These are phyloP conservation scores for Aphaenogaster ashmeadi DNA, from an alignment of 1,140 invertebrate genomes.

Conservation along the genomic window DNA sequence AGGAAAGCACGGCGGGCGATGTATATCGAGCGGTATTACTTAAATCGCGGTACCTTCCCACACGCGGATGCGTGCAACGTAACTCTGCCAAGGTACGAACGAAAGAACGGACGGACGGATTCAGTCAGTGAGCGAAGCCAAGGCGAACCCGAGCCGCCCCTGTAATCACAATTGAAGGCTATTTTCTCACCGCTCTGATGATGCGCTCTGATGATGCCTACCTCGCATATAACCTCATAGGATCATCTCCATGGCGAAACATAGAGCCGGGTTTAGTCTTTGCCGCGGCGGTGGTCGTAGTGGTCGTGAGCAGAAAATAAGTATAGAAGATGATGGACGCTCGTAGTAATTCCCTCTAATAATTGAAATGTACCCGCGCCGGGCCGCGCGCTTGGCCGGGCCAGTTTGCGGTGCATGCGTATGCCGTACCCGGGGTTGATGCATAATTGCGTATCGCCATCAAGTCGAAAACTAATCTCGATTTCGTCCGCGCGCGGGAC, in stretches of 20 bases:
- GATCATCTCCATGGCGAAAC: conserved; percentile 83
- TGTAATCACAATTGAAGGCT: conserved; percentile 88
- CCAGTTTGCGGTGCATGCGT: conserved; percentile 78
- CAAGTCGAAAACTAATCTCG: conserved; percentile 76
- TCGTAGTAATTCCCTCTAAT: conserved; percentile 87
- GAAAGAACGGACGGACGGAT: conserved; percentile 67
- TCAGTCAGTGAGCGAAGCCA: conserved; percentile 74
- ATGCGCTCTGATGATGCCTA: conserved; percentile 83
- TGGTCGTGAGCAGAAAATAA: conserved; percentile 86
- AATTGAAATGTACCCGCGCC: conserved; percentile 87
- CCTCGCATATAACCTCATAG: conserved; percentile 84
- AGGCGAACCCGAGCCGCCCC: conserved; percentile 84
- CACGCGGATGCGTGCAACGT: conserved; percentile 55
- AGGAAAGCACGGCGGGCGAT: conserved; percentile 29
- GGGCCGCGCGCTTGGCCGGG: conserved; percentile 74
- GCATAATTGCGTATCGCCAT: conserved; percentile 75
- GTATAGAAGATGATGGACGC: conserved; percentile 87
- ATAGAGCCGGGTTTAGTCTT: conserved; percentile 77
- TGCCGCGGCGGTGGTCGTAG: conserved; percentile 72
- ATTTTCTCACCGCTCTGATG: conserved; percentile 88
- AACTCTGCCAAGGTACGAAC: conserved; percentile 62
- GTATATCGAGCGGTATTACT: conserved; percentile 69
- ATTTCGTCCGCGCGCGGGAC: conserved; percentile 66
- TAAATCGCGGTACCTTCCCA: conserved; percentile 72
- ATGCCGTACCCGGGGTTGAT: conserved; percentile 66